These are phyloP conservation scores for Chaetura pelagica DNA, from an alignment of 2,113 vertebrate genomes.

Conservation along the genomic window DNA sequence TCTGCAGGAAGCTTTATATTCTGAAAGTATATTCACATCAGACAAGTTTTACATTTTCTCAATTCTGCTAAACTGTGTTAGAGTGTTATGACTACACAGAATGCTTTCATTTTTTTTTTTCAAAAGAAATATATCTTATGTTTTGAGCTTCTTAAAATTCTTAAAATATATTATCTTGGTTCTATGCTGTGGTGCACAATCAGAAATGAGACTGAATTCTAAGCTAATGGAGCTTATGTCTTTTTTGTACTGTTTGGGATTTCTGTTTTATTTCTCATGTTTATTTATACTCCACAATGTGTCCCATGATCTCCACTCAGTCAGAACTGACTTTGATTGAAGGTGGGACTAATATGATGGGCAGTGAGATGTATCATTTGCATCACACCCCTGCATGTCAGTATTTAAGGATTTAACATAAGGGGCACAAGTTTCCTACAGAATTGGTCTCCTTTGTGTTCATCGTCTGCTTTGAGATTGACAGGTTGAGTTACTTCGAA, in stretches of 20 bases:
- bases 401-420: neutral
- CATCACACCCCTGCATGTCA: neutral
- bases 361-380: neutral
- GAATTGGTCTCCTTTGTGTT: neutral
- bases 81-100: neutral
- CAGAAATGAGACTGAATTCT: neutral
- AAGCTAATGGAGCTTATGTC: neutral
- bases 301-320: neutral
- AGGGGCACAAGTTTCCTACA: accelerated
- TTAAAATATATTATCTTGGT: neutral
- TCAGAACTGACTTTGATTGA: neutral
- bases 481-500: neutral
- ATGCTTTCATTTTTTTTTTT: accelerated
- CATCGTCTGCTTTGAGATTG: neutral
- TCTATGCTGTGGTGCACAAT: neutral
- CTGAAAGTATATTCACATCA: neutral
- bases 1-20: neutral
- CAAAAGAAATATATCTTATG: neutral
- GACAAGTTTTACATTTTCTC: neutral
- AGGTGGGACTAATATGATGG: neutral
- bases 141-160: neutral
- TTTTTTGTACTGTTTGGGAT: accelerated
- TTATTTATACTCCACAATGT: neutral
- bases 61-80: neutral
- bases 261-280: neutral